These are phyloP conservation scores for Pipistrellus nathusii DNA, from an alignment of 2,797 vertebrate species.

Conservation along the genomic window DNA sequence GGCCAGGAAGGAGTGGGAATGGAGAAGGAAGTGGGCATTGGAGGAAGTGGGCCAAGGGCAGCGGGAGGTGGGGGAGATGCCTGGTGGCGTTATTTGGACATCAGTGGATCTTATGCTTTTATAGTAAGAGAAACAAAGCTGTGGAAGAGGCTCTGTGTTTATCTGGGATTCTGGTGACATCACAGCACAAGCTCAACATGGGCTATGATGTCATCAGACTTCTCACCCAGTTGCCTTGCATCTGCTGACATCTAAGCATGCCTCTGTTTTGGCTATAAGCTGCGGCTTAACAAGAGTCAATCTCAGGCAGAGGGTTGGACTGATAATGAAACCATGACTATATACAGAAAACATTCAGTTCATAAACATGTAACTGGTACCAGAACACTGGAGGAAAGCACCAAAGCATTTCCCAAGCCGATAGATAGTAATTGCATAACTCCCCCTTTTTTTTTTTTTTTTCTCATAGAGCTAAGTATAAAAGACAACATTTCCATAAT, in stretches of 20 bases:
- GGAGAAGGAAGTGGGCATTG: neutral
- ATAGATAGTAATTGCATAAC: constrained; percentile 93
- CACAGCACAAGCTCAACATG: constrained; percentile 78
- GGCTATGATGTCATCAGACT: constrained; percentile 82
- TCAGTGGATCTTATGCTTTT: constrained; percentile 61
- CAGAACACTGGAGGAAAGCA: constrained; percentile 91
- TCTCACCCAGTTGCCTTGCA: constrained; percentile 75
- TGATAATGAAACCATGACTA: constrained; percentile 86
- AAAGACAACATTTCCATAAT: constrained; percentile 88
- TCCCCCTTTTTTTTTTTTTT: constrained; percentile 90
- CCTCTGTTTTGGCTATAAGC: constrained; percentile 86
- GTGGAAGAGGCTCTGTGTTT: constrained; percentile 78
- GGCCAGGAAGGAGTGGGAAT: constrained; percentile 52
- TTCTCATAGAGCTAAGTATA: constrained; percentile 89
- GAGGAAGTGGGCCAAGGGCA: constrained; percentile 56
- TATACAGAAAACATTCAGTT: constrained; percentile 90
- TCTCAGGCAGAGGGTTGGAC: constrained; percentile 84
- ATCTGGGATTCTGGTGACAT: constrained; percentile 78
- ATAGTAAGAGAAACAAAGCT: constrained; percentile 21
- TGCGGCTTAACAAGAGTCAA: constrained; percentile 81
- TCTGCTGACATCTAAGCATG: constrained; percentile 81
- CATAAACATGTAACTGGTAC: constrained; percentile 92
- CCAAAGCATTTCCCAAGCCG: constrained; percentile 90
- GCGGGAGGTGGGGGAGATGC: constrained; percentile 37
- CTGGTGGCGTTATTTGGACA: constrained; percentile 74